Evolutionary conservation across 2,113 vertebrate genomes (phyloP).

Genomic region (Petrocephalus zakoni): DNA sequence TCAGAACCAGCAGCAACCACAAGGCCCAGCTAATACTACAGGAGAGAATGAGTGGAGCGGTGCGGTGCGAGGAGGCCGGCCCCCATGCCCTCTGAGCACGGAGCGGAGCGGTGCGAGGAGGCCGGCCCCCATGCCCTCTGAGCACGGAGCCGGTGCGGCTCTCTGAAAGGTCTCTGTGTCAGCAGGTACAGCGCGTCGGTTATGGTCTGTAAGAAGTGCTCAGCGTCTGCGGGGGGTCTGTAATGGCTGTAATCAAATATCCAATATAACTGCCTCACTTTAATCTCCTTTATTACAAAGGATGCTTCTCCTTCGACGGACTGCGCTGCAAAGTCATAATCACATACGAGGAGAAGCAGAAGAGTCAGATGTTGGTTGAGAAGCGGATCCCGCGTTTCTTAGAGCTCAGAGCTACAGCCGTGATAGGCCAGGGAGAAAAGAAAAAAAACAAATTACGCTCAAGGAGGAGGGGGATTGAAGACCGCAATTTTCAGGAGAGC

Average conservation of each 20-base stretch:
- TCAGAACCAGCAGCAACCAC: not conserved
- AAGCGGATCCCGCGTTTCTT: not conserved
- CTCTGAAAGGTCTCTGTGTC: not conserved
- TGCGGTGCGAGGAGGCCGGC: not conserved
- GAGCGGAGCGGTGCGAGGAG: no score
- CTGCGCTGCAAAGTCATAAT: not conserved
- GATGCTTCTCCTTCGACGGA: not conserved
- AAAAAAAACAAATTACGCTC: not conserved
- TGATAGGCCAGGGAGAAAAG: not conserved
- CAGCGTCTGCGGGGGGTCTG: not conserved
- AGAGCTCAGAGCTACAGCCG: not conserved
- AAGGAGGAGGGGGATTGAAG: not conserved
- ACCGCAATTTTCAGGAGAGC: not conserved
- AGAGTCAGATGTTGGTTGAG: not conserved
- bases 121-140: not conserved
- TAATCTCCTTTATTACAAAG: constrained; percentile 11
- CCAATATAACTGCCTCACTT: not conserved
- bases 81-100: not conserved
- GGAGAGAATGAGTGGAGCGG: no score
- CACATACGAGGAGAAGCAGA: not conserved
- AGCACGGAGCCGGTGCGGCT: not conserved
- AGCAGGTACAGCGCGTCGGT: not conserved
- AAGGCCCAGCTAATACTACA: no score
- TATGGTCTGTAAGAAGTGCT: not conserved
- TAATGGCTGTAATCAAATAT: constrained; percentile 1